A percentile compares a stretch with the other conserved stretches of the same genome.
These are phyloP conservation scores for Oxygymnocypris stewartii DNA, from an alignment of 2,113 vertebrate species.

Conservation along the genomic window DNA sequence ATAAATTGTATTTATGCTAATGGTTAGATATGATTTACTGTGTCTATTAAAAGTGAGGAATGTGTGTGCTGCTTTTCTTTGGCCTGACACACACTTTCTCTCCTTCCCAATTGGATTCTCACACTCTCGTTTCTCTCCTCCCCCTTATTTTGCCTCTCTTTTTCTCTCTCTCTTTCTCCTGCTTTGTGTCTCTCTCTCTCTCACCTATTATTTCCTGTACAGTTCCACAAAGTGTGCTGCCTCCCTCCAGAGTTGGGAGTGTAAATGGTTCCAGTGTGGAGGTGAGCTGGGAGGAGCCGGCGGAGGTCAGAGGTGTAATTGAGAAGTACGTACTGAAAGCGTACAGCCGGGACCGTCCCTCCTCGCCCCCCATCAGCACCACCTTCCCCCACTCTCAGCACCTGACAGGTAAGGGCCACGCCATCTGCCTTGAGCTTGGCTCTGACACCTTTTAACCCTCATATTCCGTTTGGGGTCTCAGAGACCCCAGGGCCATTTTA, in stretches of 20 bases:
- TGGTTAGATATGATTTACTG: slow-evolving; percentile 94
- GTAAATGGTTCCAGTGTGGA: slow-evolving; percentile 82
- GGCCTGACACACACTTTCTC: slow-evolving; percentile 72
- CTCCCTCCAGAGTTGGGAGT: slow-evolving; percentile 79
- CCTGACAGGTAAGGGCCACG: slow-evolving; percentile 78
- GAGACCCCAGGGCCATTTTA: slow-evolving; percentile 1
- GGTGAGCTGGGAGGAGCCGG: slow-evolving; percentile 88
- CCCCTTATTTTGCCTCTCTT: slow-evolving; percentile 64
- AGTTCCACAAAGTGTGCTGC: slow-evolving; percentile 83
- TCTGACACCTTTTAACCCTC: slow-evolving; percentile 31
- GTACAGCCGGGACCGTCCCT: slow-evolving; percentile 75
- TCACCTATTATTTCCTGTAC: slow-evolving; percentile 71
- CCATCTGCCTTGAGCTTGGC: slow-evolving; percentile 18
- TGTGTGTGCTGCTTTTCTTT: slow-evolving; percentile 80
- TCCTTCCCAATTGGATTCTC: slow-evolving; percentile 47
- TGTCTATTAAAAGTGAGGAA: slow-evolving; percentile 92
- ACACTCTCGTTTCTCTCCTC: slow-evolving; percentile 61
- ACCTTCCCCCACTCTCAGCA: slow-evolving; percentile 71
- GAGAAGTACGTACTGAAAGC: slow-evolving; percentile 91
- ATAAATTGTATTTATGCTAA: slow-evolving; percentile 99
- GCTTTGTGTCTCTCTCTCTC: slow-evolving; percentile 42
- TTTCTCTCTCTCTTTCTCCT: slow-evolving; percentile 60
- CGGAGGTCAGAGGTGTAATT: slow-evolving; percentile 84
- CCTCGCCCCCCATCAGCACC: slow-evolving; percentile 68
- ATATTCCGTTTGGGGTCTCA: background rate